Percentiles rank a stretch among this genome's conserved stretches.
These are phyloP conservation scores for Takifugu rubripes DNA, from an alignment of 2,797 vertebrate species.

Conservation along the genomic window DNA sequence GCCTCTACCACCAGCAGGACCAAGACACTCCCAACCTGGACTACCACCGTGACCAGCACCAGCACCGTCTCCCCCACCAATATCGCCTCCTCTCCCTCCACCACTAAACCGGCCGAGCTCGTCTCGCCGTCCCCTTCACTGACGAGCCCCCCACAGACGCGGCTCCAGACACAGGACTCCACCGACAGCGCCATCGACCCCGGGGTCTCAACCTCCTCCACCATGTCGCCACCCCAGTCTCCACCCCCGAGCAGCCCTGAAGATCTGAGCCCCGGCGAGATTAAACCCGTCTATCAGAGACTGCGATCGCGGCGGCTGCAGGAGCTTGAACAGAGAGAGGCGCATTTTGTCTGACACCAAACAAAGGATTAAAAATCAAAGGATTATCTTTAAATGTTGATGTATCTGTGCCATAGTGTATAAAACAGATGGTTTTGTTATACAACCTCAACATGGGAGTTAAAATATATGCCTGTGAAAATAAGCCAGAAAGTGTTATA, in stretches of 20 bases:
- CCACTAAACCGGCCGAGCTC: conserved; percentile 10
- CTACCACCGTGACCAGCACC: conserved; percentile 43
- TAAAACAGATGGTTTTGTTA: conserved; percentile 39
- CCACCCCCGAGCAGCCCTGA: conserved; percentile 74
- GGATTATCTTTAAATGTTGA: conserved; percentile 57
- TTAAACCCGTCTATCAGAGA: conserved; percentile 84
- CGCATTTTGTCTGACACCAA: conserved; percentile 88
- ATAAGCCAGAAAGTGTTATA: conserved; percentile 69
- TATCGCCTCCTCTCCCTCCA: not conserved
- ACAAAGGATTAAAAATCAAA: conserved; percentile 8
- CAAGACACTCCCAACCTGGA: conserved; percentile 67
- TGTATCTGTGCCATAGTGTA: conserved; percentile 75
- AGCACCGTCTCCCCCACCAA: conserved; percentile 14
- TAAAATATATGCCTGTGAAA: conserved; percentile 59
- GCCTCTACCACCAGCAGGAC: conserved; percentile 61
- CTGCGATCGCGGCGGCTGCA: conserved; percentile 83
- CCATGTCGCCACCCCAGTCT: conserved; percentile 63
- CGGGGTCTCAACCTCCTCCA: conserved; percentile 39
- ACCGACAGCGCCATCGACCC: conserved; percentile 57
- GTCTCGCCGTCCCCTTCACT: conserved; percentile 31
- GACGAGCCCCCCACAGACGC: conserved; percentile 30
- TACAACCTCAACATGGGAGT: conserved; percentile 23
- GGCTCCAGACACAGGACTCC: conserved; percentile 66
- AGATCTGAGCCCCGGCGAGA: conserved; percentile 70
- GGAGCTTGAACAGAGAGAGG: conserved; percentile 88